phyloP scores from a whole-genome alignment of 2,113 vertebrate species.

The Deroptyus accipitrinus region DNA sequence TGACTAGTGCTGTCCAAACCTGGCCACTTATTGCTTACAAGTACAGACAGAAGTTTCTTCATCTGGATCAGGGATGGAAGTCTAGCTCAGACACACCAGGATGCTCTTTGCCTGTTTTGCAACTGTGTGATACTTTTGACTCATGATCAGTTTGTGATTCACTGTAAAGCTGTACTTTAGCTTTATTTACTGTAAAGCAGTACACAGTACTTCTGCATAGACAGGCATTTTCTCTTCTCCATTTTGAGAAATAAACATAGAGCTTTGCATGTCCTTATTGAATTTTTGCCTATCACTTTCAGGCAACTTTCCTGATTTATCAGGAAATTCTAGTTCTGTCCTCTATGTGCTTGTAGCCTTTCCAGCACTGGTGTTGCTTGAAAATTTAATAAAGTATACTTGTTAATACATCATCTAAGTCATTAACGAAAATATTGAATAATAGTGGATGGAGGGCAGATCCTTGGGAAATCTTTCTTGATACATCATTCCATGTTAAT shows the following conservation, averaged over 20 bases:
- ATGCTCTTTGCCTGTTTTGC: neutral
- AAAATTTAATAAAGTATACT: conserved; percentile 25
- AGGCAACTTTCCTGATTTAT: neutral
- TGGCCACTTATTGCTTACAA: neutral
- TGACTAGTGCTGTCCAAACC: neutral
- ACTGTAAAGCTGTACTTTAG: neutral
- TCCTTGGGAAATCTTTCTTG: neutral
- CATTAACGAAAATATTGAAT: conserved; percentile 47
- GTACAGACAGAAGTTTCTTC: neutral
- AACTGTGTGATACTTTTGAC: neutral
- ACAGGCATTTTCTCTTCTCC: neutral
- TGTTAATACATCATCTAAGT: conserved; percentile 11
- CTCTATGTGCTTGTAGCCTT: neutral
- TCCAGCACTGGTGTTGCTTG: neutral
- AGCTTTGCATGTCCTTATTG: neutral
- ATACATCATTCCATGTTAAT: neutral
- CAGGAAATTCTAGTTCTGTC: conserved; percentile 1
- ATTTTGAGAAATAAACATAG: conserved; percentile 6
- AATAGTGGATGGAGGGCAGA: neutral
- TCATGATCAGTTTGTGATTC: neutral
- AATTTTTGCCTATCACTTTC: conserved; percentile 28
- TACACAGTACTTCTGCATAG: neutral
- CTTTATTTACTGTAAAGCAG: neutral
- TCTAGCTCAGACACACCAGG: neutral
- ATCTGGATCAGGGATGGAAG: neutral